A percentile compares a stretch with the other conserved stretches of the same genome.
Evolutionary conservation across 2,797 vertebrate genomes (phyloP).

Genomic region (Emydoidea blandingii): DNA sequence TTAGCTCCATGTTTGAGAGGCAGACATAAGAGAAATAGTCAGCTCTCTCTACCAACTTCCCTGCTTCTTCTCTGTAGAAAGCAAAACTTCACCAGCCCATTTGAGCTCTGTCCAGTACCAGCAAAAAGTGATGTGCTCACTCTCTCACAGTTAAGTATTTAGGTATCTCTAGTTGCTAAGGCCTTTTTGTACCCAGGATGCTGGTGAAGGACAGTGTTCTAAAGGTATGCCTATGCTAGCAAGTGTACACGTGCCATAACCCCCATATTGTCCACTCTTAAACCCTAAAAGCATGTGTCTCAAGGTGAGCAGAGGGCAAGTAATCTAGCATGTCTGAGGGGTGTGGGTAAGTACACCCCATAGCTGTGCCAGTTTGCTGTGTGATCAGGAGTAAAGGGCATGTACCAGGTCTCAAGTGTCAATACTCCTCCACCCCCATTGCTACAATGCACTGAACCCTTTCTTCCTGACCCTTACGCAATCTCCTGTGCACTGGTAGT

Average conservation of each 20-base stretch:
- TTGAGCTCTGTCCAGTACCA: neutral
- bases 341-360: too few species aligned
- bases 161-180: neutral
- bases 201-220: neutral
- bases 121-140: neutral
- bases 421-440: too few species aligned
- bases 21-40: neutral
- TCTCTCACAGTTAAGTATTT: neutral
- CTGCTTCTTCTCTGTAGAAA: neutral
- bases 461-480: too few species aligned
- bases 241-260: neutral
- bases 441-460: too few species aligned
- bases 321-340: too few species aligned
- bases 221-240: neutral
- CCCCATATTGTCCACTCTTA: neutral
- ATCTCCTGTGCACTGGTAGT: too few species aligned
- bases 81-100: neutral
- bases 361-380: too few species aligned
- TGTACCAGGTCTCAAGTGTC: too few species aligned
- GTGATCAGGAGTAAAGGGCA: too few species aligned
- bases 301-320: neutral
- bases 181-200: rapidly evolving
- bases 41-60: neutral
- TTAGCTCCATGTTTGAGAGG: neutral
- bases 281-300: neutral